Conservation (phyloP, 2,888 invertebrate genomes). For the Chloroclystis v-ata region DNA sequence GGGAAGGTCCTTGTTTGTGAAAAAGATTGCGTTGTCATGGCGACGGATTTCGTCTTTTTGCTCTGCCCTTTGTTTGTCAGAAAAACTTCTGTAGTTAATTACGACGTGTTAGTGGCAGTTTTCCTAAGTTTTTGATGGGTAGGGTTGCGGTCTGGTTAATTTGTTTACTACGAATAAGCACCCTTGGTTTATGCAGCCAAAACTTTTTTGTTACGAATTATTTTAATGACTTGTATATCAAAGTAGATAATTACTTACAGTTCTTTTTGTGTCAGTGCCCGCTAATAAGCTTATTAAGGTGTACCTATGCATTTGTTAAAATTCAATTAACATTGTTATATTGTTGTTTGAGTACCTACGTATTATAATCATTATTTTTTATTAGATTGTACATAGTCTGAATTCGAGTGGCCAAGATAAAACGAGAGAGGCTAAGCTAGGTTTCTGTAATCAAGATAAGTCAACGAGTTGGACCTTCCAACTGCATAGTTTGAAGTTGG, state of each 20-base stretch:
- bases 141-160: constrained; percentile 19
- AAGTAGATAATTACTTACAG: too few species aligned
- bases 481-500: constrained; percentile 1
- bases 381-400: background rate
- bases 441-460: background rate
- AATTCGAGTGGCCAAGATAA: too few species aligned
- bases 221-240: too few species aligned
- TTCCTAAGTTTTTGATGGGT: constrained; percentile 40
- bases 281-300: too few species aligned
- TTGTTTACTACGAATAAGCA: constrained; percentile 9
- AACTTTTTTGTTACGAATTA: background rate
- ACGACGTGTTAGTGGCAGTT: constrained; percentile 48
- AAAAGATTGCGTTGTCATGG: constrained; percentile 51
- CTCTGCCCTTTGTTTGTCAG: constrained; percentile 47
- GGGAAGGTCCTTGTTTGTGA: background rate
- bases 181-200: background rate
- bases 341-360: too few species aligned
- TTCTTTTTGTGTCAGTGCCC: too few species aligned
- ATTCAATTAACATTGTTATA: too few species aligned
- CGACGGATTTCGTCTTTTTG: constrained; percentile 51
- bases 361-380: too few species aligned
- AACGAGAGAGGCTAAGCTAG: background rate
- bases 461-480: background rate
- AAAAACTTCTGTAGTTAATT: constrained; percentile 63
- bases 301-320: too few species aligned